phyloP scores from a whole-genome alignment of 1,140 invertebrate species.

The Oryctes rhinoceros region DNA sequence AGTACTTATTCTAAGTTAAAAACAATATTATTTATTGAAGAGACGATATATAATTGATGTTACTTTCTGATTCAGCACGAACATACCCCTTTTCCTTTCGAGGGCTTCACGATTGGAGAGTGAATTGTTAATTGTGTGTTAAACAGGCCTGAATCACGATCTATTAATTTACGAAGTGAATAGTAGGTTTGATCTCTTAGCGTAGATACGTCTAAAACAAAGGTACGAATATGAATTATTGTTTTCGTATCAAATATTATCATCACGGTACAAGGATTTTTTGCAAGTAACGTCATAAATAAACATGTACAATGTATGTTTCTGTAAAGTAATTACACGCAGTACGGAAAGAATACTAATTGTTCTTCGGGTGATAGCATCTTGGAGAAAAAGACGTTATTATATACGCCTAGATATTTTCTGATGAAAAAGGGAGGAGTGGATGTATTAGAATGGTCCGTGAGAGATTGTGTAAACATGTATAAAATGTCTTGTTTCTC shows the following conservation, averaged over 20 bases:
- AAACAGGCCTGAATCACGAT: slow-evolving; percentile 23
- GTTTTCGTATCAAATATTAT: slow-evolving; percentile 27
- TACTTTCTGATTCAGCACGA: not conserved
- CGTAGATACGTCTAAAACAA: slow-evolving; percentile 25
- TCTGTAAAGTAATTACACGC: slow-evolving; percentile 28
- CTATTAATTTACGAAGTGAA: slow-evolving; percentile 31
- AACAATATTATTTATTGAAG: not conserved
- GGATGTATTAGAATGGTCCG: not conserved
- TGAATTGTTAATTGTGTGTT: slow-evolving; percentile 36
- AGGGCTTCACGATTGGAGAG: slow-evolving; percentile 23
- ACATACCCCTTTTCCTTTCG: slow-evolving; percentile 9
- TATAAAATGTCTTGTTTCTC: too few relatives aligned
- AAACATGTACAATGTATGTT: slow-evolving; percentile 33
- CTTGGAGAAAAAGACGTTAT: not conserved
- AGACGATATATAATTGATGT: not conserved
- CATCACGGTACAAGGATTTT: not conserved
- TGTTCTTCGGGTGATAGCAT: slow-evolving; percentile 1
- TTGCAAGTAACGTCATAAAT: slow-evolving; percentile 35
- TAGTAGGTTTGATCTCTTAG: slow-evolving; percentile 13
- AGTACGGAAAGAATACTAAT: slow-evolving; percentile 27
- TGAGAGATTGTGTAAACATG: too few relatives aligned
- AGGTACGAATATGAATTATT: slow-evolving; percentile 36
- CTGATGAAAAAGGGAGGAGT: not conserved
- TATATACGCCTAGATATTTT: slow-evolving; percentile 26
- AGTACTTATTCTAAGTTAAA: not conserved